These are phyloP conservation scores for Herpetotheres cachinnans DNA, from an alignment of 2,113 vertebrate species.

Conservation along the genomic window DNA sequence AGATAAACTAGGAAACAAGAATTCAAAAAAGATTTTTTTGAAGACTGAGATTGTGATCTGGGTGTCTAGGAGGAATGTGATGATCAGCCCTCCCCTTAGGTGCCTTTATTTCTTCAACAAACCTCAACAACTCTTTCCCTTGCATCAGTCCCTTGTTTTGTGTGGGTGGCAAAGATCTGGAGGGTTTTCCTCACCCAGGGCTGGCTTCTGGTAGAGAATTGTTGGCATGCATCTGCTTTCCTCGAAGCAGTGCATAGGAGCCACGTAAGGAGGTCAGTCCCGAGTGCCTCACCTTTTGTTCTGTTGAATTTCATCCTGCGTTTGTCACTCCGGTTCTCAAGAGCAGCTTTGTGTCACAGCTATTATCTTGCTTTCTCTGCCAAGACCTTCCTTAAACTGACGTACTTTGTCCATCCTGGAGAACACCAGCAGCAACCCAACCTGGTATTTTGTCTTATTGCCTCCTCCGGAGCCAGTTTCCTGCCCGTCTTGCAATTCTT, in stretches of 20 bases:
- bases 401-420: neutral
- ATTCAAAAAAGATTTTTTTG: neutral
- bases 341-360: neutral
- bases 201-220: neutral
- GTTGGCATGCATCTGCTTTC: neutral
- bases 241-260: neutral
- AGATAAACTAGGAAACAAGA: neutral
- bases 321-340: neutral
- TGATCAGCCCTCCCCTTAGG: neutral
- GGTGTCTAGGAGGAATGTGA: neutral
- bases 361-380: neutral
- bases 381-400: neutral
- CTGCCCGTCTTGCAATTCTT: constrained; percentile 24
- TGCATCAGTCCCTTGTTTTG: neutral
- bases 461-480: neutral
- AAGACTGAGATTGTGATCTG: constrained; percentile 5
- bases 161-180: neutral
- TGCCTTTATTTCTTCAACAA: neutral
- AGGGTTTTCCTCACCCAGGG: neutral
- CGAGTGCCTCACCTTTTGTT: neutral
- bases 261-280: neutral
- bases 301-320: neutral
- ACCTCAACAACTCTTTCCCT: neutral
- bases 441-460: neutral
- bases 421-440: neutral